A percentile compares a stretch with the other conserved stretches of the same genome.
Conservation (phyloP, 2,888 invertebrate species). For the Nephrotoma flavescens region DNA sequence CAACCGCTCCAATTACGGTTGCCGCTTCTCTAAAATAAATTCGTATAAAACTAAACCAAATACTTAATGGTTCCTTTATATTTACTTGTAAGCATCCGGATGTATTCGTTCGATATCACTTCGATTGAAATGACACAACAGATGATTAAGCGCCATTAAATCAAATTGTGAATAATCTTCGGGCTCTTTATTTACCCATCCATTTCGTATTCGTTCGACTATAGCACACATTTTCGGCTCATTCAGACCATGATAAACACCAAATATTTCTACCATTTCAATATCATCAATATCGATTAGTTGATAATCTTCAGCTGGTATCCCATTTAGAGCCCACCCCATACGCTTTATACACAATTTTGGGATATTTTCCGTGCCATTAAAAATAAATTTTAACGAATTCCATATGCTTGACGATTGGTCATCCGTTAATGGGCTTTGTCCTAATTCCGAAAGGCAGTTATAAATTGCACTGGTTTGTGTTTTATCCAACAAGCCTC, state of each 20-base stretch:
- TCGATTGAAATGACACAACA: slow-evolving; percentile 40
- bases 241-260: slow-evolving; percentile 33
- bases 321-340: slow-evolving; percentile 23
- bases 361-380: slow-evolving; percentile 18
- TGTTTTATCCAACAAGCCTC: neutral
- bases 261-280: slow-evolving; percentile 40
- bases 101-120: slow-evolving; percentile 38
- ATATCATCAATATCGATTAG: slow-evolving; percentile 38
- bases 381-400: neutral
- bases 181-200: slow-evolving; percentile 38
- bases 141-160: slow-evolving; percentile 36
- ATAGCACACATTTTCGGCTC: slow-evolving; percentile 33
- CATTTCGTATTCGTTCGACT: slow-evolving; percentile 35
- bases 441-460: neutral
- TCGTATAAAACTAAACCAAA: neutral
- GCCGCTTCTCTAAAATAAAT: slow-evolving; percentile 30
- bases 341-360: slow-evolving; percentile 16
- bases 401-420: neutral
- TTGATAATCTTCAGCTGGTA: slow-evolving; percentile 34
- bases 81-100: slow-evolving; percentile 33
- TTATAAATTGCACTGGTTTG: neutral
- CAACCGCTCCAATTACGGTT: slow-evolving; percentile 32
- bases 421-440: neutral
- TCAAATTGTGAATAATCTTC: slow-evolving; percentile 42
- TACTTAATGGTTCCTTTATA: slow-evolving; percentile 10